Evolutionary conservation across 2,888 invertebrate species (phyloP), one percentile per base, ranked within the genome.

Genomic region (Ochlodes sylvanus): DNA sequence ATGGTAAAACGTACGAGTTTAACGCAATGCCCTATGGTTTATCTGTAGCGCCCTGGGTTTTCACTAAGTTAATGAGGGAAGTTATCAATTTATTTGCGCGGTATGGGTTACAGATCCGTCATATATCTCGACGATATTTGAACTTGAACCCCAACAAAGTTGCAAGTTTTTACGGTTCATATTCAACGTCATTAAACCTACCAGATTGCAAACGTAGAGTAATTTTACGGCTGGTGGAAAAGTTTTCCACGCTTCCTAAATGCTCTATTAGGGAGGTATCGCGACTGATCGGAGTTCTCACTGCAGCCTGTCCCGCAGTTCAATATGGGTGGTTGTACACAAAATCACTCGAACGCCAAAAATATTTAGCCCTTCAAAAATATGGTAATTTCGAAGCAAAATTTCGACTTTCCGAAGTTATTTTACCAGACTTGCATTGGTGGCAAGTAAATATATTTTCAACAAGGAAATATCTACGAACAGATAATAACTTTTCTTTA

Each of bases 241-340:
- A 10, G n/a, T n/a, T n/a, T n/a, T n/a, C n/a, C n/a, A n/a, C n/a
- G n/a, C n/a, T n/a, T n/a, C n/a, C n/a, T n/a, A 60, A n/a, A 47
- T 70, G 56, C 69, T 52, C 65, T n/a, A 69, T 74, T 15, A 34
- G 71, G 63, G 60, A 71, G 41, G 70, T 72, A 38, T 63, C 73
- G 7, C 61, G 70, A 10, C 63, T 70, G 7, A 68, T 75, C 12
- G 76, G 75, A 21, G n/a, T 70, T 0, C 47, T 76, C 15, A 69
- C 61, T 10, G 69, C 74, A 9, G 72, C 73, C 2, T 76, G 75
- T 15, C 75, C 75, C 7, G 74, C 74, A 0, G 68, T 71, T 10
- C 44, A 14, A 1, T 75, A 72, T 41, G 68, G 69, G 4, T 73
- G 72, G 69, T 1, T 70, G 14, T 71, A 72, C n/a, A 71, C 72